Percentiles rank a stretch among this genome's conserved stretches.
Conservation (phyloP, 2,113 vertebrate genomes). For the Panthera uncia region DNA sequence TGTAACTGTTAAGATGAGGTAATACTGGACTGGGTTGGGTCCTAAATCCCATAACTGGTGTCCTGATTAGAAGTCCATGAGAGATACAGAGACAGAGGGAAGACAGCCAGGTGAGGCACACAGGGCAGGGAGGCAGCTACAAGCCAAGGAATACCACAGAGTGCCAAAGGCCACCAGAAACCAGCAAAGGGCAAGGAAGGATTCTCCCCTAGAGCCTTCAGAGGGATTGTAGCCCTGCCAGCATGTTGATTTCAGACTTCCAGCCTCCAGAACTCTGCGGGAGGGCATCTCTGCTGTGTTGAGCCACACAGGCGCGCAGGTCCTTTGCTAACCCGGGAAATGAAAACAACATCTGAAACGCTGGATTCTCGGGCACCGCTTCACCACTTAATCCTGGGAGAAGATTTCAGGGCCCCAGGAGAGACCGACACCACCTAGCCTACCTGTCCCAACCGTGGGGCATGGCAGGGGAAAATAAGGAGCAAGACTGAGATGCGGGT, state of each 20-base stretch:
- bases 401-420: not conserved
- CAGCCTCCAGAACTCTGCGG: not conserved
- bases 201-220: not conserved
- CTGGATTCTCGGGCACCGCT: not conserved
- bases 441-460: too few species aligned
- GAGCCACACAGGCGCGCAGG: not conserved
- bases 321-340: not conserved
- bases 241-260: not conserved
- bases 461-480: not conserved
- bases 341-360: not conserved
- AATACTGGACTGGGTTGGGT: not conserved
- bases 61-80: not conserved
- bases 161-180: not conserved
- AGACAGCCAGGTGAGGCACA: not conserved
- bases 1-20: not conserved
- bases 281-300: not conserved
- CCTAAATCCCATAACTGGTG: not conserved
- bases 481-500: not conserved
- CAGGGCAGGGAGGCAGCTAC: not conserved
- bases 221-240: not conserved
- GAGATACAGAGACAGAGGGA: not conserved
- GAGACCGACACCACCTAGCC: not conserved
- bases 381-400: not conserved
- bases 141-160: not conserved
- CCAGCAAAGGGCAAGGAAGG: not conserved